Percentiles rank a stretch among this genome's conserved stretches.
These are phyloP conservation scores for Odontothrips loti DNA, from an alignment of 2,888 invertebrate species.

Conservation along the genomic window DNA sequence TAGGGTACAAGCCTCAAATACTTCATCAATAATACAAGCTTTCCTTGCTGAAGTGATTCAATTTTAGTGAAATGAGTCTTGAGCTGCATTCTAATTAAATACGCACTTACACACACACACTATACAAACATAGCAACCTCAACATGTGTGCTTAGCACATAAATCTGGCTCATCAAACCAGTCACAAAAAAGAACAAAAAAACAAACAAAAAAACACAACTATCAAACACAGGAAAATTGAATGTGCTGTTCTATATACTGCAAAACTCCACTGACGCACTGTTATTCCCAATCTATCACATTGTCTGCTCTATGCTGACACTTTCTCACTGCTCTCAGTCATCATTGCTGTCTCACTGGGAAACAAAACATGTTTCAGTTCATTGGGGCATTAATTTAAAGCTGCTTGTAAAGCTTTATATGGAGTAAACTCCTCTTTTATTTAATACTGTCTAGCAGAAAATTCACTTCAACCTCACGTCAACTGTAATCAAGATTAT, in stretches of 20 bases:
- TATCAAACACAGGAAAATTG: constrained; percentile 10
- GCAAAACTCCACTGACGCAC: background rate
- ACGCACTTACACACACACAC: background rate
- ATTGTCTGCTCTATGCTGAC: background rate
- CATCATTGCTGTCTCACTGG: constrained; percentile 10
- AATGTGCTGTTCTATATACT: constrained; percentile 5
- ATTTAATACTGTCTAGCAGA: constrained; percentile 24
- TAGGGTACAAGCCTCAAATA: background rate
- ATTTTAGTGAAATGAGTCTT: constrained; percentile 4
- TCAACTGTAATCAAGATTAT: background rate
- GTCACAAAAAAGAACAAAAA: background rate
- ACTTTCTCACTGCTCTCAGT: constrained; percentile 5
- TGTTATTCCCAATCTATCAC: background rate
- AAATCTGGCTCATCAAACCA: constrained; percentile 1
- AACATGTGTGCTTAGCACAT: constrained; percentile 17
- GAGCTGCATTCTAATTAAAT: constrained; percentile 3
- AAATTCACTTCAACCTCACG: constrained; percentile 1
- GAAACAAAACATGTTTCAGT: constrained; percentile 14
- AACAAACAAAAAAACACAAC: constrained; percentile 7
- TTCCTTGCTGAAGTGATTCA: background rate
- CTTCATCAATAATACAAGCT: background rate
- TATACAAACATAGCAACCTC: background rate
- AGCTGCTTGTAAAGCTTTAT: constrained; percentile 13
- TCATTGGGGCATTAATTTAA: constrained; percentile 5
- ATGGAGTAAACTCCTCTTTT: background rate